Evolutionary conservation across 37 sponge, comb jelly and placozoan genomes (phyloP).

Genomic region (Geodia barretti): DNA sequence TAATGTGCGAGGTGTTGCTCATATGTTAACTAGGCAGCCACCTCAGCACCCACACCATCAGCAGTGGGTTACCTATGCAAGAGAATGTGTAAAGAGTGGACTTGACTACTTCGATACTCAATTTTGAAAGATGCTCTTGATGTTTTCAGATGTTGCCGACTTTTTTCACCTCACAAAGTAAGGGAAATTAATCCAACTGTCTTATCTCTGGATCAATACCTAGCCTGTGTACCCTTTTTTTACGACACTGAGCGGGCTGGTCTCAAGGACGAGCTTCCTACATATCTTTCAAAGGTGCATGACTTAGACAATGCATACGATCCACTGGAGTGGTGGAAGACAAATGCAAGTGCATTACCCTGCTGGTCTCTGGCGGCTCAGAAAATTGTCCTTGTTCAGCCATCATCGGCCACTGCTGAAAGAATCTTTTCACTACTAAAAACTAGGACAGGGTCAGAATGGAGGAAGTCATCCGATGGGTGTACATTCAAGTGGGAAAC

Average conservation of each 20-base stretch:
- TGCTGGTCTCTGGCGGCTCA: conserved; percentile 26
- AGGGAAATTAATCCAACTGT: not conserved
- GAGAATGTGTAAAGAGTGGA: conserved; percentile 12
- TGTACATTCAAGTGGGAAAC: too few species aligned
- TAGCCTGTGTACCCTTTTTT: not conserved
- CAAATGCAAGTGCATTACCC: conserved; percentile 16
- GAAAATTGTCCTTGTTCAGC: conserved; percentile 8
- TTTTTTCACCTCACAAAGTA: conserved; percentile 23
- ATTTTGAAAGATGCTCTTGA: not conserved
- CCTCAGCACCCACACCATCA: conserved; percentile 3
- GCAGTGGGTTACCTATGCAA: conserved; percentile 19
- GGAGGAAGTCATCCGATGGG: too few species aligned
- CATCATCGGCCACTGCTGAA: conserved; percentile 23
- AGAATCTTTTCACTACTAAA: conserved; percentile 24
- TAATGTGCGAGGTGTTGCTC: conserved; percentile 32
- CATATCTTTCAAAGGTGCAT: conserved; percentile 12
- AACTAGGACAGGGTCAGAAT: too few species aligned
- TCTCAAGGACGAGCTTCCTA: conserved; percentile 21
- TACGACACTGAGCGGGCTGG: not conserved
- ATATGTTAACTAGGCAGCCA: conserved; percentile 24
- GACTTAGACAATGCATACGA: not conserved
- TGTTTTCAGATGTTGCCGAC: conserved; percentile 20
- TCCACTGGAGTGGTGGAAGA: conserved; percentile 40
- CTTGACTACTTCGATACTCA: conserved; percentile 6
- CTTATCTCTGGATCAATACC: not conserved